A percentile compares a stretch with the other conserved stretches of the same genome.
phyloP scores from a whole-genome alignment of 1,140 invertebrate genomes.

The Caligus rogercresseyi region DNA sequence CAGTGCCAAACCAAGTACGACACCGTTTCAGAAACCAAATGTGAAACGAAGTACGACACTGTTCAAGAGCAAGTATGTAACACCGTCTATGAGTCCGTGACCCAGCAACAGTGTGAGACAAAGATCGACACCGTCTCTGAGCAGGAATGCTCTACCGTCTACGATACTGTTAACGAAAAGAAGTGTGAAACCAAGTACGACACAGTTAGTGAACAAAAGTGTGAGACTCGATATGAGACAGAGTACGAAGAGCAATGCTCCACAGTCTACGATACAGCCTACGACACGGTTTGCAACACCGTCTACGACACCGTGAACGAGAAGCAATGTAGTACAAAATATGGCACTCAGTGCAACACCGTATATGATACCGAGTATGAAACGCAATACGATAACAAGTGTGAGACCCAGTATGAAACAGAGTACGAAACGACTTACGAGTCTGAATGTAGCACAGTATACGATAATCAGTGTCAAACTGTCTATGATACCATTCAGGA shows the following conservation, averaged over 20 bases:
- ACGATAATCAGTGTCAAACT: slow-evolving; percentile 8
- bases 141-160: slow-evolving; percentile 10
- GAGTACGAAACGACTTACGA: background rate
- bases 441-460: background rate
- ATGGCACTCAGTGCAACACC: slow-evolving; percentile 5
- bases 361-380: slow-evolving; percentile 5
- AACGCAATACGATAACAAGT: background rate
- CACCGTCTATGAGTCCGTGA: slow-evolving; percentile 1
- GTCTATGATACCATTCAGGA: slow-evolving; percentile 1
- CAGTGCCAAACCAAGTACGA: slow-evolving; percentile 18
- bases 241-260: slow-evolving; percentile 6
- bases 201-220: slow-evolving; percentile 19
- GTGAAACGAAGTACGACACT: slow-evolving; percentile 15
- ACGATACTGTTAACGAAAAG: slow-evolving; percentile 8
- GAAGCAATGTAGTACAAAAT: slow-evolving; percentile 1
- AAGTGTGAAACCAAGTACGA: slow-evolving; percentile 16
- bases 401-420: slow-evolving; percentile 11
- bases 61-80: slow-evolving; percentile 15
- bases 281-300: slow-evolving; percentile 6
- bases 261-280: background rate
- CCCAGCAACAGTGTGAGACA: background rate
- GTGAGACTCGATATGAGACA: slow-evolving; percentile 17
- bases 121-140: slow-evolving; percentile 9
- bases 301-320: slow-evolving; percentile 5
- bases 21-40: slow-evolving; percentile 8